Percentiles rank a stretch among this genome's conserved stretches.
Conservation (phyloP, 2,888 invertebrate species). For the Brenthis daphne region DNA sequence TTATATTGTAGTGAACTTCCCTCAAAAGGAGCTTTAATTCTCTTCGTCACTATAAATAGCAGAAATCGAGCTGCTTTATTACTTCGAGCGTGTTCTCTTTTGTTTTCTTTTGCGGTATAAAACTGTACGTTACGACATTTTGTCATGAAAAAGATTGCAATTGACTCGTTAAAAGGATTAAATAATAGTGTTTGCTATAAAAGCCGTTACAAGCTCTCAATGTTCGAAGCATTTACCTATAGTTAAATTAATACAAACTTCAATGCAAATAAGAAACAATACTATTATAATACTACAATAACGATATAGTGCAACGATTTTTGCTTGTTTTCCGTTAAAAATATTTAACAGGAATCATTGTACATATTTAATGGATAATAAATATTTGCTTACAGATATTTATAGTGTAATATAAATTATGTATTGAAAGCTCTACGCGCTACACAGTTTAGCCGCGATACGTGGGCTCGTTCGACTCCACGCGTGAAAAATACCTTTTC, state of each 20-base stretch:
- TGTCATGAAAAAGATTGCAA: constrained; percentile 58
- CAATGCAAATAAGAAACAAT: constrained; percentile 39
- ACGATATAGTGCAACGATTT: not conserved
- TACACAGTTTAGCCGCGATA: constrained; percentile 52
- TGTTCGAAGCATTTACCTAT: constrained; percentile 10
- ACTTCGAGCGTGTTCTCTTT: constrained; percentile 64
- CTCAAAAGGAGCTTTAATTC: constrained; percentile 72
- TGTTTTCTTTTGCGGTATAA: constrained; percentile 69
- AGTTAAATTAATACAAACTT: constrained; percentile 7
- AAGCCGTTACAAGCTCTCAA: constrained; percentile 14
- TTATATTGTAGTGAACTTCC: constrained; percentile 65
- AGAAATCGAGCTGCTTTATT: constrained; percentile 72
- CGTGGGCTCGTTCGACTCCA: constrained; percentile 50
- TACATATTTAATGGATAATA: no score
- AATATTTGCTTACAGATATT: no score
- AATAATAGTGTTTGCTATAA: constrained; percentile 34
- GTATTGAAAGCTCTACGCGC: constrained; percentile 54
- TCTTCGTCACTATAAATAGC: constrained; percentile 63
- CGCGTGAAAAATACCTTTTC: constrained; percentile 76
- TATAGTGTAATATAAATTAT: not conserved
- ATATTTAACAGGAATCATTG: no score
- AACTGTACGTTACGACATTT: constrained; percentile 65
- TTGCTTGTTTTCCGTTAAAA: not conserved
- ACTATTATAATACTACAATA: not conserved
- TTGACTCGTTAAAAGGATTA: constrained; percentile 40